Conservation (phyloP, 1,140 invertebrate species). For the Zaprionus camerounensis region DNA sequence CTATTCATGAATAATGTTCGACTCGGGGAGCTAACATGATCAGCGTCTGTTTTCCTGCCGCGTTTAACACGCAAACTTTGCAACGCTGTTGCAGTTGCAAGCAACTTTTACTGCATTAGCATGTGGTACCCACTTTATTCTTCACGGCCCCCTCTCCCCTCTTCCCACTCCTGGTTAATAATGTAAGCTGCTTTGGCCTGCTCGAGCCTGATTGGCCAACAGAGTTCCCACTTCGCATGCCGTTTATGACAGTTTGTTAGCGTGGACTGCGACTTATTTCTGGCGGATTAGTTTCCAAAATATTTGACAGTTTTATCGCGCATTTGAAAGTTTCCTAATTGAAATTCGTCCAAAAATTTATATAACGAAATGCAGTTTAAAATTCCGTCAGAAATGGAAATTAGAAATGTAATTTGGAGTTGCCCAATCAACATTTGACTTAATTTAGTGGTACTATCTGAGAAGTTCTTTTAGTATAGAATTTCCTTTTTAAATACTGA, state of each 20-base stretch:
- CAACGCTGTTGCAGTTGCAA: not conserved
- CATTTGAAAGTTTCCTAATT: constrained; percentile 39
- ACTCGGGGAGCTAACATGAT: constrained; percentile 56
- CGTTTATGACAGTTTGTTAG: constrained; percentile 38
- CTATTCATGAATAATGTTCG: constrained; percentile 32
- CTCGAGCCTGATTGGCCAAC: constrained; percentile 18
- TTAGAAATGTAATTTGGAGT: not conserved
- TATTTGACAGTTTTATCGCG: constrained; percentile 20
- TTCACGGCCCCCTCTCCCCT: not conserved
- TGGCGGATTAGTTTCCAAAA: constrained; percentile 26
- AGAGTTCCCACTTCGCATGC: constrained; percentile 12
- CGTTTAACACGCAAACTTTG: constrained; percentile 51
- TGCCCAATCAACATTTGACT: not conserved
- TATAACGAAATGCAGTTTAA: not conserved
- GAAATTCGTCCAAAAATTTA: not conserved
- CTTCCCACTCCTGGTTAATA: constrained; percentile 6
- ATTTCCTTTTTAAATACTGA: too few species aligned
- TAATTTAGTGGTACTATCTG: too few species aligned
- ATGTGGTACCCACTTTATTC: not conserved
- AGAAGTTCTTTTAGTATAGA: not conserved
- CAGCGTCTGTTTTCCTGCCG: constrained; percentile 54
- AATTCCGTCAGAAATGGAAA: not conserved
- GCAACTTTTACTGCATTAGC: constrained; percentile 38
- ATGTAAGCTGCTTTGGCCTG: constrained; percentile 48
- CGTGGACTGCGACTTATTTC: constrained; percentile 4